These are phyloP conservation scores for Catalaphyllia jardinei DNA, from an alignment of 64 coral and sea anemone species.

Conservation along the genomic window DNA sequence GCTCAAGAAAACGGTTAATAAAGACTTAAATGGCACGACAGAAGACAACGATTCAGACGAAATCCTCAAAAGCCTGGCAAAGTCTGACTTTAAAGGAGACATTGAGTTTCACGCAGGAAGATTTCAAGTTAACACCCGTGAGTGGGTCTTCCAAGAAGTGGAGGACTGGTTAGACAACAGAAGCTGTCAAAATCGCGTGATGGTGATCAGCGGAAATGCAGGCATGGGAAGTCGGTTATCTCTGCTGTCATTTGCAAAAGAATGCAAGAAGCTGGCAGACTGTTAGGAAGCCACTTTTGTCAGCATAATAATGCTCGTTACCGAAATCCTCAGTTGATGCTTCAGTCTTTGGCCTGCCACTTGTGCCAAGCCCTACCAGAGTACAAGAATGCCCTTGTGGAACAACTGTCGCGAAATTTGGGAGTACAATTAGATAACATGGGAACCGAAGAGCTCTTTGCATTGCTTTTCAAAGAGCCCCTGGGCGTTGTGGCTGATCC, in stretches of 20 bases:
- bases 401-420: constrained; percentile 28
- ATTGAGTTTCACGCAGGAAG: not conserved
- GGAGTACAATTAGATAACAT: not conserved
- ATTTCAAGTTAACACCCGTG: not conserved
- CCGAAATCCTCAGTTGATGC: constrained; percentile 54
- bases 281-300: constrained; percentile 70
- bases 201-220: constrained; percentile 47
- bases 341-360: constrained; percentile 62
- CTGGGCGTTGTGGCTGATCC: not conserved
- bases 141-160: not conserved
- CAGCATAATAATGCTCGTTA: constrained; percentile 51
- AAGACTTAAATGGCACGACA: not conserved
- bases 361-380: constrained; percentile 43
- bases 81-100: constrained; percentile 3
- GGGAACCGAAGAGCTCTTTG: constrained; percentile 59
- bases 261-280: constrained; percentile 11
- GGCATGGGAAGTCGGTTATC: constrained; percentile 72
- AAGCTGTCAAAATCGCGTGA: not conserved
- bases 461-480: constrained; percentile 51
- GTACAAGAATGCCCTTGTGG: constrained; percentile 14
- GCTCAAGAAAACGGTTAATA: not conserved
- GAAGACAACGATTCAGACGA: not conserved
- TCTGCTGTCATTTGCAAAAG: constrained; percentile 48
- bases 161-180: constrained; percentile 1
- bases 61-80: not conserved